These are phyloP conservation scores for Amblyornis subalaris DNA, from an alignment of 2,113 vertebrate species.

Conservation along the genomic window DNA sequence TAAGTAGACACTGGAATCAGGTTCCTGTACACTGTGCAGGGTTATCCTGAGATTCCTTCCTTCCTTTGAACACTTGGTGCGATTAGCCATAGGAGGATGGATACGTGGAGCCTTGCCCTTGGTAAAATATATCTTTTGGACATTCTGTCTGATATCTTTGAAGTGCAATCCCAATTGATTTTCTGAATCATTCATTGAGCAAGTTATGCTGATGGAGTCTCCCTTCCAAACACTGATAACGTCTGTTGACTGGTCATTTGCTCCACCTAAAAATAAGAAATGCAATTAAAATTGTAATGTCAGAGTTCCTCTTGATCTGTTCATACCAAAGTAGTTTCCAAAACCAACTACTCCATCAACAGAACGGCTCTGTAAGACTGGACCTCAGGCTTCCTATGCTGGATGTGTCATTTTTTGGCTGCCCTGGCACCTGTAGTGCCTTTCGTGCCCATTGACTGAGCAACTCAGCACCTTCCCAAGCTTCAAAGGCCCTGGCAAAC, in stretches of 20 bases:
- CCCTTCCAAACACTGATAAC: slow-evolving; percentile 44
- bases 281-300: not conserved
- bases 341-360: not conserved
- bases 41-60: not conserved
- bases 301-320: not conserved
- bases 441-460: not conserved
- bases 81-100: not conserved
- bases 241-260: not conserved
- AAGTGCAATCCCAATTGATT: not conserved
- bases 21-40: not conserved
- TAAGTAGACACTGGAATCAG: not conserved
- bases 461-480: not conserved
- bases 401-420: not conserved
- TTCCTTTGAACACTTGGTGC: not conserved
- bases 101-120: accelerated
- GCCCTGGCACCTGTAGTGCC: not conserved
- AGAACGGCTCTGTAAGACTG: not conserved
- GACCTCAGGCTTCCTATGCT: not conserved
- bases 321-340: not conserved
- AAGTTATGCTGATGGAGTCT: slow-evolving; percentile 29
- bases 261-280: slow-evolving; percentile 39
- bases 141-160: accelerated
- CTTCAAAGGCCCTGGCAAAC: not conserved
- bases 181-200: not conserved
- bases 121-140: not conserved